Base-by-base conservation (phyloP, 2,888 invertebrate species). In the Ectropis crepuscularia region DNA sequence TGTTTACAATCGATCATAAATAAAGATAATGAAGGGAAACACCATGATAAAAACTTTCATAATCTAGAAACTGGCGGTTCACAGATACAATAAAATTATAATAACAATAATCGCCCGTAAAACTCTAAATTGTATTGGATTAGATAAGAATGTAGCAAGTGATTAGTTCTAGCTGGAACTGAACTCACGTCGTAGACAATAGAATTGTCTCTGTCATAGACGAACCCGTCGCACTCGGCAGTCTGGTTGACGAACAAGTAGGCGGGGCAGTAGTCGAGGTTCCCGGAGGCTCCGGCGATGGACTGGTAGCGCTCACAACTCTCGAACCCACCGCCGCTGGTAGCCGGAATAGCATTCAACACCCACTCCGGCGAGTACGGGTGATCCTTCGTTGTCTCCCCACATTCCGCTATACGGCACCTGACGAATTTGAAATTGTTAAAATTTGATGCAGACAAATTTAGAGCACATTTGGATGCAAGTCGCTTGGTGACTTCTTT, bases 361-460 rank as follows among this genome's bases (percentile, higher is more conserved):
- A 94, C 66, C 94, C 94, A 94, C 0, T 77, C 70, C 0, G 89
- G 86, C 1, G 83, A 76, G 68, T 86, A 90, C 0, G 72, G 62
- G 6, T 84, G 74, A 8, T 80, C 73, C 43, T 85, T 82, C 10
- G 71, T 74, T 12, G 87, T 71, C 63, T 88, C 88, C 0, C 84
- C 94, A 70, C 94, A 94, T 76, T 93, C 94, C 1, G 90, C 87
- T 45, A 94, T 85, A 42, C 80, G 82, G 72, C 94, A 94, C 73
- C 94, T 94, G 43, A 53, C n/a, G 41, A 10, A 9, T 11, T 49
- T 5, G 12, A 6, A 9, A 16, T 12, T 11, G 2, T 7, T n/a
- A 11, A n/a, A 6, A 47, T 5, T n/a, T 47, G 0, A 10, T 2
- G 16, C 16, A 28, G 4, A 28, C 16, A 1, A 2, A 28, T 28